Evolutionary conservation across 2,797 vertebrate genomes (phyloP), one percentile per base, ranked within the genome.

Genomic region (Enteromius afrohamiltoni): DNA sequence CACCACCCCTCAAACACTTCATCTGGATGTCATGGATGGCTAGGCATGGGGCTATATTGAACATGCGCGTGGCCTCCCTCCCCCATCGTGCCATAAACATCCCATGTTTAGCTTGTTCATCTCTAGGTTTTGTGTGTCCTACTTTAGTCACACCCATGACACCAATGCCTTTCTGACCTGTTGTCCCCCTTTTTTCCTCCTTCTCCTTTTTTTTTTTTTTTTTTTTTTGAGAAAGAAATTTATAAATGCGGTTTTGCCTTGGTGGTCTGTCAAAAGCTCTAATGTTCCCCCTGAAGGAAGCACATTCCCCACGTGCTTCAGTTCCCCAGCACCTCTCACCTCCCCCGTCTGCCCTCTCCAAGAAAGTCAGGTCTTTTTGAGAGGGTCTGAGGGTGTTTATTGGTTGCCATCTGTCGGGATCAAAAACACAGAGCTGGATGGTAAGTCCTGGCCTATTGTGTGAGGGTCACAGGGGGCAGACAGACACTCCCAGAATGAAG

Each of bases 341-440:
- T 64, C 23, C 71, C 64, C 60, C 45, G 13, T 70, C 17, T 68
- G 40, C 31, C 4, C 34, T 62, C 23, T 40, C n/a, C 26, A 42
- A 34, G 45, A 40, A 75, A 83, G 40, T 74, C 82, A 37, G n/a
- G 29, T 82, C 31, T 47, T 65, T 87, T 69, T 55, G 11, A 47
- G 77, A 40, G n/a, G n/a, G 31, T 80, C 45, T 85, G 31, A 49
- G 74, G 58, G 40, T 67, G 73, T 84, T 87, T 79, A 78, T 83
- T 83, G 68, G 40, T 75, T 70, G 53, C 84, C 84, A 87, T 85
- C 86, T 87, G 84, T 81, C 26, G 16, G 65, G 71, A 85, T 87
- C 86, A 74, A 69, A 80, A 65, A 75, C 40, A 19, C 26, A 14
- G 76, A 37, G 80, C 65, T 26, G 83, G 9, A 53, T 67, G n/a